Evolutionary conservation across 2,797 vertebrate genomes (phyloP).

Genomic region (Rhinichthys osculus): DNA sequence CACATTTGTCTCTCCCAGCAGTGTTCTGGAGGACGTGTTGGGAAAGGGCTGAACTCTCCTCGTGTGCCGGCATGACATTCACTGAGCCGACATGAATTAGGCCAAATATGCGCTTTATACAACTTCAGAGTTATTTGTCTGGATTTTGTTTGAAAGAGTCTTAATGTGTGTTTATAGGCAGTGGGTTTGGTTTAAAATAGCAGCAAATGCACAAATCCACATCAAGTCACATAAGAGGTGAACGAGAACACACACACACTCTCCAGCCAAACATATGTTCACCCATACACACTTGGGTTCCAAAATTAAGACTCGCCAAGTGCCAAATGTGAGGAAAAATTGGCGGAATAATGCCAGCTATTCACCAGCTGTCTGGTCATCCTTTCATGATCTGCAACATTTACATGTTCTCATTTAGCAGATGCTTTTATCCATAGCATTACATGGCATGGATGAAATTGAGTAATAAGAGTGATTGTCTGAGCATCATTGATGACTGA

Average conservation of each 20-base stretch:
- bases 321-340: background rate
- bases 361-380: conserved; percentile 9
- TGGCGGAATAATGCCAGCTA: background rate
- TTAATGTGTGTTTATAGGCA: conserved; percentile 1
- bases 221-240: conserved; percentile 24
- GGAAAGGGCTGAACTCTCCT: conserved; percentile 2
- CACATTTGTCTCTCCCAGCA: background rate
- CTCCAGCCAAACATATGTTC: background rate
- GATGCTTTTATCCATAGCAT: background rate
- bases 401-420: background rate
- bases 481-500: background rate
- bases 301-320: background rate
- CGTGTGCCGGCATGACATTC: background rate
- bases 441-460: background rate
- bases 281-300: conserved; percentile 17
- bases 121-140: conserved; percentile 26
- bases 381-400: background rate
- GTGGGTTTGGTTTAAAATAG: conserved; percentile 42
- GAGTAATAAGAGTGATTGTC: too few species aligned
- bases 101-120: background rate
- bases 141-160: conserved; percentile 14
- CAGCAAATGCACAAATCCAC: conserved; percentile 25
- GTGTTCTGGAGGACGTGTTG: background rate
- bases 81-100: background rate
- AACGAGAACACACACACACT: background rate